phyloP scores from a whole-genome alignment of 2,888 invertebrate species.

The Drosophila eohydei region DNA sequence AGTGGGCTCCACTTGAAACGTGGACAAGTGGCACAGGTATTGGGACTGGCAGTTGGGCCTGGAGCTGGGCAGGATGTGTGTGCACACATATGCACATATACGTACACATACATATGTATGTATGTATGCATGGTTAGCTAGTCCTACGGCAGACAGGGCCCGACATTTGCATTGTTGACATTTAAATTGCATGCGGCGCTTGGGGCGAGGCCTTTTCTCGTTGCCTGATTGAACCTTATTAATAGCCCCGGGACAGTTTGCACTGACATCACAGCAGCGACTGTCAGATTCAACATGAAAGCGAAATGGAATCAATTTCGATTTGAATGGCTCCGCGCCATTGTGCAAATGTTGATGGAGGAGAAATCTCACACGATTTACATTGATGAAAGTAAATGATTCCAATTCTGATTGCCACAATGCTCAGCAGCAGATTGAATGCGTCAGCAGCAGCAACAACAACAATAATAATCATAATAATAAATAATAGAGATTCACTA shows the following conservation, averaged over 20 bases:
- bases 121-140: background rate
- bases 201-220: constrained; percentile 8
- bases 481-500: constrained; percentile 10
- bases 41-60: background rate
- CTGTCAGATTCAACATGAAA: constrained; percentile 20
- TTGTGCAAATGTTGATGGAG: constrained; percentile 35
- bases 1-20: constrained; percentile 44
- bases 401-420: constrained; percentile 27
- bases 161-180: constrained; percentile 55
- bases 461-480: constrained; percentile 15
- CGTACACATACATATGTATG: background rate
- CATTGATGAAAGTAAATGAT: constrained; percentile 28
- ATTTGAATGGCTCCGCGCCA: constrained; percentile 23
- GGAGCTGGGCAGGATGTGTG: background rate
- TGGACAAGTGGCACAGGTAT: constrained; percentile 52
- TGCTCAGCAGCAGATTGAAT: constrained; percentile 2
- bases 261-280: constrained; percentile 20
- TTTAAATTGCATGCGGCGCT: constrained; percentile 49
- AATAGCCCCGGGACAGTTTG: constrained; percentile 37
- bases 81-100: too few relatives aligned
- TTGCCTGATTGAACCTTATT: constrained; percentile 33
- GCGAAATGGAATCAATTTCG: constrained; percentile 46
- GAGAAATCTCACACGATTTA: constrained; percentile 11
- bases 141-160: background rate
- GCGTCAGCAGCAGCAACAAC: constrained; percentile 11